Conservation (phyloP, 2,113 vertebrate species). For the Lethenteron reissneri region DNA sequence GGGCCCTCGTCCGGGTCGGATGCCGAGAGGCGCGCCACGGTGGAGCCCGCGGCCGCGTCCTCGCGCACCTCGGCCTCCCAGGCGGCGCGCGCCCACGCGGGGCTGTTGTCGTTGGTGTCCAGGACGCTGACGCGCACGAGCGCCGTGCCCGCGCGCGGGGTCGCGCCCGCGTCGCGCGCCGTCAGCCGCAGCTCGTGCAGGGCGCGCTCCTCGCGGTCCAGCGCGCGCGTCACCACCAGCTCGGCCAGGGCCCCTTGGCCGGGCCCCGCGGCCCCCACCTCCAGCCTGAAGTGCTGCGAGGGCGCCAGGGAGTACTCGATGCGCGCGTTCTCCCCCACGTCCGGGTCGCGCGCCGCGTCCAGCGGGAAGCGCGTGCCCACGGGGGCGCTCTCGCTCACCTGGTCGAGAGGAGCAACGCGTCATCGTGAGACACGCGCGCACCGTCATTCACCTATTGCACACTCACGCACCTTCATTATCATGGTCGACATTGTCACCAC, state of each 20-base stretch:
- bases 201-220: conserved; percentile 29
- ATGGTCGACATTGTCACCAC: too few species aligned
- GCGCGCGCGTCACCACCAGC: conserved; percentile 32
- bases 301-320: conserved; percentile 33
- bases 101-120: conserved; percentile 81
- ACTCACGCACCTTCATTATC: conserved; percentile 24
- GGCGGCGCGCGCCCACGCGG: conserved; percentile 39
- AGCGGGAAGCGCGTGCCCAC: conserved; percentile 56
- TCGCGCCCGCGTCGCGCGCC: conserved; percentile 52
- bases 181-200: conserved; percentile 39
- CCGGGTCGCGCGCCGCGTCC: conserved; percentile 62
- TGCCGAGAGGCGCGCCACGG: conserved; percentile 44
- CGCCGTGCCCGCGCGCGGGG: conserved; percentile 45
- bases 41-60: conserved; percentile 37
- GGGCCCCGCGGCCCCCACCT: conserved; percentile 15
- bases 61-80: conserved; percentile 38
- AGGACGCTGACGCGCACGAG: conserved; percentile 44
- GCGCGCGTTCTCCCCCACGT: conserved; percentile 14
- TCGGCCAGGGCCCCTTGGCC: conserved; percentile 49
- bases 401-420: conserved; percentile 29
- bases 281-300: conserved; percentile 35
- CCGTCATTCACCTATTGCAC: conserved; percentile 92
- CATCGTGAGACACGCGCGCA: conserved; percentile 43
- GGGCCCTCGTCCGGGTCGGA: conserved; percentile 61
- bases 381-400: conserved; percentile 61